Evolutionary conservation across 2,888 invertebrate genomes (phyloP), one percentile per base, ranked within the genome.

Genomic region (Camponotus fellah): DNA sequence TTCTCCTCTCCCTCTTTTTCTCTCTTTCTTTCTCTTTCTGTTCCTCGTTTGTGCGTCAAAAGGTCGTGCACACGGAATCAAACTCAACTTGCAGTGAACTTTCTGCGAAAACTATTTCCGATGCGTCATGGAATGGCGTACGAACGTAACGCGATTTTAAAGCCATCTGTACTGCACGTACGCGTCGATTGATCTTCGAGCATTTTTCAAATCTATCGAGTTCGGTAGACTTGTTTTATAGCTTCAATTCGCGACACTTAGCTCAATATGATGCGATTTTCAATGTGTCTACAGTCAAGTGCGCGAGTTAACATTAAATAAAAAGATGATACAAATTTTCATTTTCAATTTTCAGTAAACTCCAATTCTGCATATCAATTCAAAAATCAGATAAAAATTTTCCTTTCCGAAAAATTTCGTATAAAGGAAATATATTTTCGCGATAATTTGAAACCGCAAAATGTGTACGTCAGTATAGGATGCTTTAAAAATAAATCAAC

Each of bases 101-200:
- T 79, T 43, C 79, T 21, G 43, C 4, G 21, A 34, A 60, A 77
- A 79, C 56, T 79, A 79, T 79, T 79, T 79, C 69, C 69, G 68
- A 77, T 40, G 71, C 58, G 43, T 79, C 43, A 32, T 10, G 17
- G n/a, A 79, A 58, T 43, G 58, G 40, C 49, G n/a, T 66, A 74
- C 12, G 74, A 14, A 14, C 62, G 9, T 66, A 79, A 79, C 65
- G 34, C 46, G 79, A 21, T 71, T 79, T 79, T 58, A 71, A 71
- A 79, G 71, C 58, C n/a, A 71, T 32, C 58, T 5, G 17, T 26
- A 37, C 40, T 53, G 43, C 40, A 56, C 40, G 14, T 34, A 58
- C 56, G 10, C 43, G 58, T 58, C 10, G 76, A 68, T 77, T 43
- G 58, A 58, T n/a, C 40, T 60, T 56, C 56, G 56, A 53, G 8